Evolutionary conservation across 1,140 invertebrate species (phyloP).

Genomic region (Pogonomyrmex californicus): DNA sequence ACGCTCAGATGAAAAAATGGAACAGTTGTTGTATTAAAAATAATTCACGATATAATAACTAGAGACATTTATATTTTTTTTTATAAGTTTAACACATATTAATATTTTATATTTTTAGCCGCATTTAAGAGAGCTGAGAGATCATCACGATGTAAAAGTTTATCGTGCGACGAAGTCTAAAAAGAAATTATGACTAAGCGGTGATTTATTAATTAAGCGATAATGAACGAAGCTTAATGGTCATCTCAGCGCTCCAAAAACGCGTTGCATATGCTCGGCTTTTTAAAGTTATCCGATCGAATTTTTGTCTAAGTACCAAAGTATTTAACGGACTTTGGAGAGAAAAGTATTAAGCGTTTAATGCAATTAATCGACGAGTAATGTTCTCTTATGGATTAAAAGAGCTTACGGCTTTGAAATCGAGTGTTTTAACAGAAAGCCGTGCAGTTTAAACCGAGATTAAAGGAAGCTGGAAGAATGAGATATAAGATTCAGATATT

Average conservation of each 20-base stretch:
- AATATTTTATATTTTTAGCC: not conserved
- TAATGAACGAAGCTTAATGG: slow-evolving; percentile 24
- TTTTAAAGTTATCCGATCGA: slow-evolving; percentile 52
- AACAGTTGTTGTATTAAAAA: not conserved
- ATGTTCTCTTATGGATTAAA: slow-evolving; percentile 60
- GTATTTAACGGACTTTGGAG: slow-evolving; percentile 56
- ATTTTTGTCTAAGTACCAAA: slow-evolving; percentile 53
- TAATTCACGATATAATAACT: not conserved
- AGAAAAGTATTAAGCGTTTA: slow-evolving; percentile 59
- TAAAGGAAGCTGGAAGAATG: slow-evolving; percentile 57
- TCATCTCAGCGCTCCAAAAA: not conserved
- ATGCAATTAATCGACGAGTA: slow-evolving; percentile 64
- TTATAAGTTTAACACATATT: not conserved
- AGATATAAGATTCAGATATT: slow-evolving; percentile 64
- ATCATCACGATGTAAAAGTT: not conserved
- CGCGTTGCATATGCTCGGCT: slow-evolving; percentile 30
- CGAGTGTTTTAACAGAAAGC: slow-evolving; percentile 63
- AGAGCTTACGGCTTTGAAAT: slow-evolving; percentile 52
- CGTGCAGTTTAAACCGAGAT: slow-evolving; percentile 61
- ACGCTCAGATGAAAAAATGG: not conserved
- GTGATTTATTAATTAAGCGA: slow-evolving; percentile 44
- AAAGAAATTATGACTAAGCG: slow-evolving; percentile 14
- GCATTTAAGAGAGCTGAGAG: not conserved
- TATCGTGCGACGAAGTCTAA: slow-evolving; percentile 1
- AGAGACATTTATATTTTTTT: not conserved